Evolutionary conservation across 2,797 vertebrate genomes (phyloP).

Genomic region (Limnodromus scolopaceus): DNA sequence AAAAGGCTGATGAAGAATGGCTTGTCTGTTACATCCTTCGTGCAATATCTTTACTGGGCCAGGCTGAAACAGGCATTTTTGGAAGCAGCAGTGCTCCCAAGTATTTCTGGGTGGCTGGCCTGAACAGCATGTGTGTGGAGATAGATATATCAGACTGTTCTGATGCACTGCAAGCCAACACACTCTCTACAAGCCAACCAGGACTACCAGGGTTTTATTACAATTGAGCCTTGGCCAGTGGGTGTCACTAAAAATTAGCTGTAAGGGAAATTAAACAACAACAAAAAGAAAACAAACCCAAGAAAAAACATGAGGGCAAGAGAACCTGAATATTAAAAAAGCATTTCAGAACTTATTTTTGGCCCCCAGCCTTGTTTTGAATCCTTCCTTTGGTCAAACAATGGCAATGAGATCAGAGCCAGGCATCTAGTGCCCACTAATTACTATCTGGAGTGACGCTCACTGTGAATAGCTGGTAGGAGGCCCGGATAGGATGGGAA

Average conservation of each 20-base stretch:
- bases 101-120: neutral
- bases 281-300: neutral
- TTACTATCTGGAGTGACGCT: neutral
- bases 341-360: constrained; percentile 7
- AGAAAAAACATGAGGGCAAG: neutral
- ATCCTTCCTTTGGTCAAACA: constrained; percentile 61
- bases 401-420: constrained; percentile 53
- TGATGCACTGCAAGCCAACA: neutral
- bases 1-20: neutral
- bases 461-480: neutral
- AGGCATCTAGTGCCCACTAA: neutral
- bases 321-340: neutral
- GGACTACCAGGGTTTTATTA: neutral
- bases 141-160: neutral
- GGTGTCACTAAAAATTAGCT: constrained; percentile 50
- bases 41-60: neutral
- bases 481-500: constrained; percentile 13
- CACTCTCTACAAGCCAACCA: neutral
- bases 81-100: neutral
- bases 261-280: neutral
- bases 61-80: neutral
- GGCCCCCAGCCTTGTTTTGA: constrained; percentile 31
- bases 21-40: neutral
- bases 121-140: neutral
- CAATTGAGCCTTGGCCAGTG: neutral